These are phyloP conservation scores for Chaetophractus vellerosus DNA, from an alignment of 2,797 vertebrate genomes.

Conservation along the genomic window DNA sequence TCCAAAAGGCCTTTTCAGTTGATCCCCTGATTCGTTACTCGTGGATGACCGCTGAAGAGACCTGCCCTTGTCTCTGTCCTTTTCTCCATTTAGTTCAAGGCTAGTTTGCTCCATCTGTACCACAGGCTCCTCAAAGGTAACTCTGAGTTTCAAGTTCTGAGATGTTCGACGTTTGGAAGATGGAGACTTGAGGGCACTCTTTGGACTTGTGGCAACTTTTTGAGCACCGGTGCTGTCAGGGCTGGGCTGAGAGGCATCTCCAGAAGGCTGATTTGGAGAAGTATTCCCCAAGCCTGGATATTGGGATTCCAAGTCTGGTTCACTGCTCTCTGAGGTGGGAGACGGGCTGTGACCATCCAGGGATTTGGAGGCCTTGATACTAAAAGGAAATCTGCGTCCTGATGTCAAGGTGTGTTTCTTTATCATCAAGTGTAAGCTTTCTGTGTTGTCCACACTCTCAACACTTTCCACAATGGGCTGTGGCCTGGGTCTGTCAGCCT, in stretches of 20 bases:
- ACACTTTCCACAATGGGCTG: constrained; percentile 94
- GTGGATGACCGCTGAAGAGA: constrained; percentile 84
- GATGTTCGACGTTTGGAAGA: constrained; percentile 97
- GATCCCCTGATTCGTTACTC: constrained; percentile 90
- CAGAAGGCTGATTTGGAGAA: constrained; percentile 84
- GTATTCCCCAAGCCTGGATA: constrained; percentile 80
- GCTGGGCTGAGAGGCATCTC: constrained; percentile 86
- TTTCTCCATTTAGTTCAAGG: constrained; percentile 88
- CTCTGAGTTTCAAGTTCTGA: constrained; percentile 97
- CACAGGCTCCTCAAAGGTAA: constrained; percentile 98
- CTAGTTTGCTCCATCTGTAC: constrained; percentile 92
- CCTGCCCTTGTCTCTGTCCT: constrained; percentile 92
- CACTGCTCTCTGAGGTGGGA: constrained; percentile 94
- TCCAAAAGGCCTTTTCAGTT: constrained; percentile 94
- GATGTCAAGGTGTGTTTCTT: constrained; percentile 92
- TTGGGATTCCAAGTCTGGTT: constrained; percentile 92
- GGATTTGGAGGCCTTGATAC: constrained; percentile 93
- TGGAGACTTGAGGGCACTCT: constrained; percentile 98
- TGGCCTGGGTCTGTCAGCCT: constrained; percentile 93
- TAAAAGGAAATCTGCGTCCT: constrained; percentile 93
- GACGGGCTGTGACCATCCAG: constrained; percentile 94
- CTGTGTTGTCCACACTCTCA: constrained; percentile 92
- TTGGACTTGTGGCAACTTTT: constrained; percentile 96
- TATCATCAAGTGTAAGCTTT: constrained; percentile 92
- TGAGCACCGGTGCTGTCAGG: constrained; percentile 89